Evolutionary conservation across 2,797 vertebrate species (phyloP).

Genomic region (Thunnus albacares): DNA sequence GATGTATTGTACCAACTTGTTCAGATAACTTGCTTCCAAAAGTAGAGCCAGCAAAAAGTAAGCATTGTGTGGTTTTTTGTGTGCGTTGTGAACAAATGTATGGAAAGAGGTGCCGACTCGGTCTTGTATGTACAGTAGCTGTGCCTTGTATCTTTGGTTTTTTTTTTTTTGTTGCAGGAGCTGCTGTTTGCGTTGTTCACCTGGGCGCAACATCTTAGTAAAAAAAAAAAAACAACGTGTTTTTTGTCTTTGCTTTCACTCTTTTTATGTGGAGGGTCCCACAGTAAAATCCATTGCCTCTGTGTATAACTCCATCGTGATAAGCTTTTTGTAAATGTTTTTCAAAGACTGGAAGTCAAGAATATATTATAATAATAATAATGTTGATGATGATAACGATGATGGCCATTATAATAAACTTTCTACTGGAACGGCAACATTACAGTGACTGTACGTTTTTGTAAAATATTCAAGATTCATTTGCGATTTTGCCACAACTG

Average conservation of each 20-base stretch:
- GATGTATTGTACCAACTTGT: constrained; percentile 92
- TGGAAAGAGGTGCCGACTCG: constrained; percentile 89
- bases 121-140: constrained; percentile 90
- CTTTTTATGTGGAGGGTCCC: constrained; percentile 87
- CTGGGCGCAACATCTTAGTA: constrained; percentile 83
- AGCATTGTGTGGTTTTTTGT: constrained; percentile 84
- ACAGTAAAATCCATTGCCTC: constrained; percentile 88
- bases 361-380: constrained; percentile 83
- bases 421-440: constrained; percentile 92
- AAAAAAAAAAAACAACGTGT: constrained; percentile 75
- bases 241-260: constrained; percentile 82
- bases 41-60: constrained; percentile 72
- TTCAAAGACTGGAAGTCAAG: constrained; percentile 93
- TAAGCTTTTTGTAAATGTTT: constrained; percentile 90
- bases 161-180: constrained; percentile 84
- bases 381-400: constrained; percentile 58
- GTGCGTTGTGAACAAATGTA: constrained; percentile 94
- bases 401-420: constrained; percentile 91
- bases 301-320: constrained; percentile 93
- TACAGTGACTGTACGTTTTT: constrained; percentile 50
- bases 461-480: background rate
- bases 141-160: constrained; percentile 88
- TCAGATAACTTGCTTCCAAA: constrained; percentile 85
- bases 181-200: constrained; percentile 89
- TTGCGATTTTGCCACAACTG: constrained; percentile 7